A percentile compares a stretch with the other conserved stretches of the same genome.
Evolutionary conservation across 2,113 vertebrate genomes (phyloP).

Genomic region (Odontesthes bonariensis): DNA sequence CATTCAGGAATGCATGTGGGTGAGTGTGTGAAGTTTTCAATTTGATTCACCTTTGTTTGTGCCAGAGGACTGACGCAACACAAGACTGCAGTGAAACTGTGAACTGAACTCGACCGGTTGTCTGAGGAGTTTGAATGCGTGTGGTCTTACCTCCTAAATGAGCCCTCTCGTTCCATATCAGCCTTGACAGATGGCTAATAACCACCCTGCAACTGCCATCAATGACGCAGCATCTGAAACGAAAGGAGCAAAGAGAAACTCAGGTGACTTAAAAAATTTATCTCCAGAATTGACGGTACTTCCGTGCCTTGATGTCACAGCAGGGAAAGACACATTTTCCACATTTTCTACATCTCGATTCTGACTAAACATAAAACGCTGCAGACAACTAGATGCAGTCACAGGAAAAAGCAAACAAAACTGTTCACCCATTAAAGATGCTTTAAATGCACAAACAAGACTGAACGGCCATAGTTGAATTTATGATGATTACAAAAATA

Average conservation of each 20-base stretch:
- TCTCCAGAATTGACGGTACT: too few relatives aligned
- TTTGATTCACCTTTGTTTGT: slow-evolving; percentile 39
- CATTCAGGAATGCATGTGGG: slow-evolving; percentile 60
- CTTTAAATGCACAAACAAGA: too few relatives aligned
- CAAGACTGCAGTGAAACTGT: slow-evolving; percentile 9
- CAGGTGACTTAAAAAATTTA: not conserved
- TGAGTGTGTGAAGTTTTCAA: slow-evolving; percentile 15
- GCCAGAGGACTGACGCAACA: not conserved
- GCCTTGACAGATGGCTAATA: slow-evolving; percentile 45
- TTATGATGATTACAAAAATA: too few relatives aligned
- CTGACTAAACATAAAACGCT: too few relatives aligned
- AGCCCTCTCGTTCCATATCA: slow-evolving; percentile 78
- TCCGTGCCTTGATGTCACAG: too few relatives aligned
- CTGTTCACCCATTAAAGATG: too few relatives aligned
- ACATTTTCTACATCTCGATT: too few relatives aligned
- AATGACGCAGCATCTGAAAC: slow-evolving; percentile 63
- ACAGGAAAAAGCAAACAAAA: too few relatives aligned
- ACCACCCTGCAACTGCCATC: slow-evolving; percentile 10
- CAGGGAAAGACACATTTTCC: too few relatives aligned
- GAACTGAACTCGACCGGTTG: slow-evolving; percentile 6
- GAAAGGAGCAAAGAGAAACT: not conserved
- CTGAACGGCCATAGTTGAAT: too few relatives aligned
- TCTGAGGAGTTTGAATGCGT: slow-evolving; percentile 7
- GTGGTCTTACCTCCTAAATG: slow-evolving; percentile 73
- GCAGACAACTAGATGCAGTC: too few relatives aligned